These are phyloP conservation scores for Acanthosepion lycidas DNA, from an alignment of 2,888 invertebrate genomes.

Conservation along the genomic window DNA sequence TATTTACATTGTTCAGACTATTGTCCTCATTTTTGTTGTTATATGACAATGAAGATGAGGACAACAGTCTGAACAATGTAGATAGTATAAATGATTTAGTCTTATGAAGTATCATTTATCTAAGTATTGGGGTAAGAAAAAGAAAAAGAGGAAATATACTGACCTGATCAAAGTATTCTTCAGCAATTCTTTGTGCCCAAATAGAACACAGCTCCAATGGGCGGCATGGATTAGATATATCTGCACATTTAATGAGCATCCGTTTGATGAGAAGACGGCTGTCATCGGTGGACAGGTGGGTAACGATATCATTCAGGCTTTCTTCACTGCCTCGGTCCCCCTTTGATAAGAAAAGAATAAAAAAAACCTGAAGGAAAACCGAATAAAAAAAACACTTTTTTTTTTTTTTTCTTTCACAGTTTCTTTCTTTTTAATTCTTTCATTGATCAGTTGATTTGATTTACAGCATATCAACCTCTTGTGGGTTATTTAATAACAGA, in stretches of 20 bases:
- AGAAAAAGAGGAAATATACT: not conserved
- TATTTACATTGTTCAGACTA: no score
- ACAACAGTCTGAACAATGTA: no score
- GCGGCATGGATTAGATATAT: conserved; percentile 96
- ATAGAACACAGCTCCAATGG: conserved; percentile 85
- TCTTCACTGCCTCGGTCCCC: conserved; percentile 37
- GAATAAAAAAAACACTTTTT: no score
- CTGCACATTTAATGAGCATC: conserved; percentile 98
- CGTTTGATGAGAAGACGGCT: conserved; percentile 88
- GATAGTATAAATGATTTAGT: no score
- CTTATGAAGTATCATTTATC: no score
- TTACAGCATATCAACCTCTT: no score
- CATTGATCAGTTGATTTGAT: no score
- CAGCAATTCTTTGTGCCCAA: conserved; percentile 96
- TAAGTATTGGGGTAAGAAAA: not conserved
- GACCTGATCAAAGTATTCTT: conserved; percentile 94
- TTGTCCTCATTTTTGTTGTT: no score
- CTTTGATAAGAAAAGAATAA: not conserved
- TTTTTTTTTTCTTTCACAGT: no score
- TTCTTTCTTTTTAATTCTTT: no score
- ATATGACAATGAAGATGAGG: no score
- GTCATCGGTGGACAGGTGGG: conserved; percentile 76
- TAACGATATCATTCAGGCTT: conserved; percentile 38
- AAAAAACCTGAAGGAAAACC: not conserved
- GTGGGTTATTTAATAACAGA: no score